Evolutionary conservation across 2,797 vertebrate genomes (phyloP).

Genomic region (Centropyge bicolor): DNA sequence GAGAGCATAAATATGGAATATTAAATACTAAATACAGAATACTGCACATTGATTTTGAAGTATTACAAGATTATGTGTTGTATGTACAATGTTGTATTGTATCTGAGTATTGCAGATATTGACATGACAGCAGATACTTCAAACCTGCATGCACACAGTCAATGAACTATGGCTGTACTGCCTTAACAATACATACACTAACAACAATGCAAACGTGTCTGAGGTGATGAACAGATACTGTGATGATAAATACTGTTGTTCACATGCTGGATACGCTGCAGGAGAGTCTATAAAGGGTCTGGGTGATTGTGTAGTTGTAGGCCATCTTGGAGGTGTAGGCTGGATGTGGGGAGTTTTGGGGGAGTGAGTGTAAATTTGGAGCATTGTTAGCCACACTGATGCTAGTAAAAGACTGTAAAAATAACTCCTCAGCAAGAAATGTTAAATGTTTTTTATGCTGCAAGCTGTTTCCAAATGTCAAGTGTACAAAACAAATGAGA

Average conservation of each 20-base stretch:
- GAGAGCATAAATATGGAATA: no score
- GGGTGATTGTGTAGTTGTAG: neutral
- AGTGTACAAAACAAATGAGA: conserved; percentile 49
- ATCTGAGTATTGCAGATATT: no score
- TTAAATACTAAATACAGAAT: no score
- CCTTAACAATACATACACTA: neutral
- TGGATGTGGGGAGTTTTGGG: neutral
- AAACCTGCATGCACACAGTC: no score
- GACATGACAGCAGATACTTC: neutral
- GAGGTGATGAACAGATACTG: conserved; percentile 8
- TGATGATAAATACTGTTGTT: conserved; percentile 15
- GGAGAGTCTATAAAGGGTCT: neutral
- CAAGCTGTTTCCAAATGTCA: conserved; percentile 33
- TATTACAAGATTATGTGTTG: no score
- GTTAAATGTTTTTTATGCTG: conserved; percentile 3
- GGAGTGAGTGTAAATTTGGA: neutral
- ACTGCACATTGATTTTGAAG: no score
- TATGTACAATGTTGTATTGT: no score
- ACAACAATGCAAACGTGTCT: conserved; percentile 23
- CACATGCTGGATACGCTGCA: neutral
- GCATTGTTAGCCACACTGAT: conserved; percentile 1
- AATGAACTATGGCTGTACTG: neutral
- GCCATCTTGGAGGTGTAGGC: neutral
- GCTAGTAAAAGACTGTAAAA: conserved; percentile 6
- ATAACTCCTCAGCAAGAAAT: conserved; percentile 25